Percentiles rank a stretch among this genome's conserved stretches.
These are phyloP conservation scores for Daktulosphaira vitifoliae DNA, from an alignment of 1,140 invertebrate genomes.

Conservation along the genomic window DNA sequence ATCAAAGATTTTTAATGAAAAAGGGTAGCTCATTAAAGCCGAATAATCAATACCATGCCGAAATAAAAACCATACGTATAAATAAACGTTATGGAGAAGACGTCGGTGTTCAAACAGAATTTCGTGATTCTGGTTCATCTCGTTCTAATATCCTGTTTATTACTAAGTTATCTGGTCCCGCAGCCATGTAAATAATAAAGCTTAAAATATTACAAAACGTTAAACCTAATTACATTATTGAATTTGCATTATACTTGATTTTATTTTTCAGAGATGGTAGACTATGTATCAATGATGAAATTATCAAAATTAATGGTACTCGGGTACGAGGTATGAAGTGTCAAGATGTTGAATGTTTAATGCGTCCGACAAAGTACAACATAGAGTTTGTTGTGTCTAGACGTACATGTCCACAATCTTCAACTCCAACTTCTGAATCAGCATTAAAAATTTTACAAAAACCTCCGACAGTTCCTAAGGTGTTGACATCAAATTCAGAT, in stretches of 20 bases:
- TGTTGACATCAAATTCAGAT: background rate
- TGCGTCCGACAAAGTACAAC: constrained; percentile 48
- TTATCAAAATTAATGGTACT: constrained; percentile 58
- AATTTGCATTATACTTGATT: constrained; percentile 6
- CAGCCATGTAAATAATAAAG: constrained; percentile 4
- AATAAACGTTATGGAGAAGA: constrained; percentile 23
- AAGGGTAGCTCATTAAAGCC: background rate
- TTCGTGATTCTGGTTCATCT: background rate
- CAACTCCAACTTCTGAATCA: background rate
- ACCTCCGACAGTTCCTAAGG: constrained; percentile 22
- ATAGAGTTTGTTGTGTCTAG: constrained; percentile 51
- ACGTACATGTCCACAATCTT: constrained; percentile 30
- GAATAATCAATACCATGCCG: background rate
- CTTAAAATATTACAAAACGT: too few relatives aligned
- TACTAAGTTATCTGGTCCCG: constrained; percentile 6
- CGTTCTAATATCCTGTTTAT: background rate
- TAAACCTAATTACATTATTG: too few relatives aligned
- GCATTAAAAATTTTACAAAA: constrained; percentile 5
- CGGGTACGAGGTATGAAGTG: constrained; percentile 54
- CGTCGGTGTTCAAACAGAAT: constrained; percentile 11
- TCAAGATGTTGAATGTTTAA: constrained; percentile 51
- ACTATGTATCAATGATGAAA: constrained; percentile 54
- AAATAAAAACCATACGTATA: constrained; percentile 9
- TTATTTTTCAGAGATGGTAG: constrained; percentile 49
- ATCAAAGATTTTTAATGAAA: constrained; percentile 28